Evolutionary conservation across 1,140 invertebrate genomes (phyloP), one percentile per base, ranked within the genome.

Genomic region (Drosophila seguyi): DNA sequence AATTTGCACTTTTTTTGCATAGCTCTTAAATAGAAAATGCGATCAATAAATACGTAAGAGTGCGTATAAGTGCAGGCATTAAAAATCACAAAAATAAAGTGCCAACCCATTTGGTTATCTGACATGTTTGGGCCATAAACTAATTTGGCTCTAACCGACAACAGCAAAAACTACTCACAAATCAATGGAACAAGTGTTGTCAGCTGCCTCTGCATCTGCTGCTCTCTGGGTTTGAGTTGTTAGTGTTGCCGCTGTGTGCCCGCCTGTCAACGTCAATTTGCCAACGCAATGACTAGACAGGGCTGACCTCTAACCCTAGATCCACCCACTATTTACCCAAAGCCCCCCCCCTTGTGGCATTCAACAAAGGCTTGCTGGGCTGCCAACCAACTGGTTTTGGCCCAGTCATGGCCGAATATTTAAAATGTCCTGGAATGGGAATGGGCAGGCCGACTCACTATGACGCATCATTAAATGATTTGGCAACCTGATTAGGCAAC

Each of bases 381-480:
- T 16, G 48, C 20, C 13, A 25, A 11, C 47, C 13, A 44, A 69
- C 20, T 10, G 42, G 34, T 72, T 72, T 69, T 57, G 18, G n/a
- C 44, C 31, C 44, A 75, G 72, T 75, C 72, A 75, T 76, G 41
- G 59, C 31, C 61, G 62, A 55, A 76, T 76, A 76, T 67, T 76
- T 76, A 59, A 76, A 76, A 59, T 41, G 50, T 75, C 38, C 72
- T 52, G 44, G n/a, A 7, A 36, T 29, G 36, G 45, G 31, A 42
- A 11, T 31, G 31, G 42, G 18, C 34, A 38, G 20, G n/a, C 8
- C n/a, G 66, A 34, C 22, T 27, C 27, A 29, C 38, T 34, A 34
- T 58, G 55, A 50, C 61, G 63, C 82, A 81, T 79, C 69, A 82
- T 79, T 87, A 76, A 86, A 87, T 87, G 79, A 86, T 86, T 86